Base-by-base conservation (phyloP, 64 coral and sea anemone genomes). In the Montipora sp. region DNA sequence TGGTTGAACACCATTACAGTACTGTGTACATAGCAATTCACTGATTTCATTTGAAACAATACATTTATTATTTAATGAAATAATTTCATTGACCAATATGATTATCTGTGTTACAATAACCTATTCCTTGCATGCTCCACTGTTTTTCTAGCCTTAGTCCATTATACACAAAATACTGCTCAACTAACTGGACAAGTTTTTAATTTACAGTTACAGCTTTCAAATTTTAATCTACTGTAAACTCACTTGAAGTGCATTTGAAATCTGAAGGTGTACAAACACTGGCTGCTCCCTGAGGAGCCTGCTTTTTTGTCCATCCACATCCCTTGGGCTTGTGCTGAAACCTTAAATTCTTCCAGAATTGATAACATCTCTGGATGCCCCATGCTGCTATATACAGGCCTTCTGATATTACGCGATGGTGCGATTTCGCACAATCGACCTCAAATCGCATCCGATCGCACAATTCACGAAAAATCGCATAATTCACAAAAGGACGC, bases 311-410 rank as follows among this genome's bases (percentile, higher is more conserved):
- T 51, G 10, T 12, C 24, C 44, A 82, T 93, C 92, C 36, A 81
- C 46, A 16, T 77, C 88, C 76, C 92, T 89, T 51, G 87, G 87
- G 16, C 77, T 87, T 15, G 77, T 65, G 5, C 71, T 85, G 19
- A 85, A 72, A 21, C 81, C 50, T 3, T 89, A 47, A 13, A 83
- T 15, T 59, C 85, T 87, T 7, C 92, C 92, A 89, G 77, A 81
- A 80, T 94, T 94, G 23, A 94, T 94, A 3, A 79, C 92, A 47
- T 87, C 80, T 83, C 86, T 89, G 9, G 92, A 94, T 61, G 87
- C 22, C 6, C 77, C 92, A 82, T 89, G 86, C 10, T 75, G 61
- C 5, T n/a, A n/a, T n/a, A n/a, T n/a, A n/a, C n/a, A n/a, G n/a
- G n/a, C n/a, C n/a, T n/a, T n/a, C n/a, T n/a, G n/a, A n/a, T n/a